A percentile compares a stretch with the other conserved stretches of the same genome.
Conservation (phyloP, 2,797 vertebrate genomes). For the Silurus lanzhouensis region DNA sequence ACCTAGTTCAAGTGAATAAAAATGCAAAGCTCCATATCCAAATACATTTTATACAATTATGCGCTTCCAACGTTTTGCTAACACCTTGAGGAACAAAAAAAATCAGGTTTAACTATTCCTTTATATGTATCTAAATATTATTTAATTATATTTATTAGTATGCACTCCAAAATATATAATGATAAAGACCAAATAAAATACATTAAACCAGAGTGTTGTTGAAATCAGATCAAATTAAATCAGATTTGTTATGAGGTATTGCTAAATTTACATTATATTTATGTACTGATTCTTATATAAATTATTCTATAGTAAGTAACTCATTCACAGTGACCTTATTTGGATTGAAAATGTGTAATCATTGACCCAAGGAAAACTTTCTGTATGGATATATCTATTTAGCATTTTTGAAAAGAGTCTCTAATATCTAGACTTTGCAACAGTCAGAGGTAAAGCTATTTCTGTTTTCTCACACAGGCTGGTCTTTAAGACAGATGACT, state of each 20-base stretch:
- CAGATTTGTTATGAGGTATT: not conserved
- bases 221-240: not conserved
- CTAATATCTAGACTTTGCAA: not conserved
- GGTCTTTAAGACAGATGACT: conserved; percentile 1
- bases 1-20: too few relatives aligned
- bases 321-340: not conserved
- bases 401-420: not conserved
- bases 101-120: too few relatives aligned
- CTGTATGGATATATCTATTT: not conserved
- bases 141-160: too few relatives aligned
- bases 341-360: not conserved
- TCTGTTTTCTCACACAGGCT: not conserved
- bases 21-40: too few relatives aligned
- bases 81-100: too few relatives aligned
- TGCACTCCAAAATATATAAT: not conserved
- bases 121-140: too few relatives aligned
- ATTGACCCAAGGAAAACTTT: not conserved
- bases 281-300: too few relatives aligned
- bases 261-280: too few relatives aligned
- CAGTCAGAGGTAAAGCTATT: not conserved
- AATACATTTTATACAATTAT: too few relatives aligned
- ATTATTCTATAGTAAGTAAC: not conserved
- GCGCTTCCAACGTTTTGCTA: too few relatives aligned
- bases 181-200: not conserved
- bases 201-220: not conserved